Conservation (phyloP, 2,888 invertebrate genomes). For the Gortyna flavago region DNA sequence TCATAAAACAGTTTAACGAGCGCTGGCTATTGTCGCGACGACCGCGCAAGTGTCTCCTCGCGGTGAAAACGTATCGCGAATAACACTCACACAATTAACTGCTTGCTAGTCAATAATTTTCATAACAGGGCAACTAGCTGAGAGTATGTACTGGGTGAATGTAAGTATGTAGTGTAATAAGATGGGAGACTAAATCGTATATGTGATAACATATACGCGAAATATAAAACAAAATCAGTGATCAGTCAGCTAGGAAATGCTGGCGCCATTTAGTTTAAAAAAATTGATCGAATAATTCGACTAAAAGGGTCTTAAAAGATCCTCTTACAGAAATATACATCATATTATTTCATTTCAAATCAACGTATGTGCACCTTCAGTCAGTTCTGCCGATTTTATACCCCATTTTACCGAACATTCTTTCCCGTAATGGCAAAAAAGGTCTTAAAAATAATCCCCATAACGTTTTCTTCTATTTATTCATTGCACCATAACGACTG, state of each 20-base stretch:
- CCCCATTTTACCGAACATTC: background rate
- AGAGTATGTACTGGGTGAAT: background rate
- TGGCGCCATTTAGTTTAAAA: background rate
- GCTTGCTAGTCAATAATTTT: background rate
- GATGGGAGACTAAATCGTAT: background rate
- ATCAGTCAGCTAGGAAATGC: background rate
- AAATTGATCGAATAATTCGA: background rate
- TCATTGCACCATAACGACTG: slow-evolving; percentile 33
- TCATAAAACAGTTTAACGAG: slow-evolving; percentile 62
- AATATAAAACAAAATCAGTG: background rate
- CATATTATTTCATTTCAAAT: background rate
- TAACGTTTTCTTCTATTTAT: slow-evolving; percentile 10
- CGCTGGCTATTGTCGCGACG: slow-evolving; percentile 16
- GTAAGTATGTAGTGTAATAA: background rate
- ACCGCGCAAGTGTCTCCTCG: slow-evolving; percentile 2
- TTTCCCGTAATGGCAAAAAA: slow-evolving; percentile 11
- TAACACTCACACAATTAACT: slow-evolving; percentile 21
- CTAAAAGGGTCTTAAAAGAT: background rate
- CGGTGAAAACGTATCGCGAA: background rate
- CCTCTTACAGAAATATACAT: background rate
- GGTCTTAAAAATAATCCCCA: slow-evolving; percentile 11
- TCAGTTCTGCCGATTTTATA: background rate
- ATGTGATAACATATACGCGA: background rate
- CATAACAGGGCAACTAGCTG: background rate
- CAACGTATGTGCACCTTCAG: background rate